phyloP scores from a whole-genome alignment of 2,113 vertebrate genomes.

The Addax nasomaculatus region DNA sequence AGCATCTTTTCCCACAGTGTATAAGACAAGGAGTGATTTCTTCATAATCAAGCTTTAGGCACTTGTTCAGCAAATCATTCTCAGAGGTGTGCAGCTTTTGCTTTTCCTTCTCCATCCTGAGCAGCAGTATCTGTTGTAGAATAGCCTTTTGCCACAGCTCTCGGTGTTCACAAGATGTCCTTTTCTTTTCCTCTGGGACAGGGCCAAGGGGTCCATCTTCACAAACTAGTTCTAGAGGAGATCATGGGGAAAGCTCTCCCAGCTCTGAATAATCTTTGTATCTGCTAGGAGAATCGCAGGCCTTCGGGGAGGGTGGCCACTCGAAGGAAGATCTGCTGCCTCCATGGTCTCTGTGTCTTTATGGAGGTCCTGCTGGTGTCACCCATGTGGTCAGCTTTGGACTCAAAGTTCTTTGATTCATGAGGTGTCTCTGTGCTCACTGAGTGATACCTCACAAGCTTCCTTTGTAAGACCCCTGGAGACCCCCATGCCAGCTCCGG shows the following conservation, averaged over 20 bases:
- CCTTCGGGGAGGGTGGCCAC: constrained; percentile 96
- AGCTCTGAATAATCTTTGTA: constrained; percentile 89
- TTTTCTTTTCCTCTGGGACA: constrained; percentile 84
- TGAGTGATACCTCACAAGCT: constrained; percentile 96
- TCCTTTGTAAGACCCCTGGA: constrained; percentile 84
- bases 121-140: constrained; percentile 95
- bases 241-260: constrained; percentile 83
- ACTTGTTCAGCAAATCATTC: constrained; percentile 92
- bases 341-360: constrained; percentile 89
- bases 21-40: constrained; percentile 95
- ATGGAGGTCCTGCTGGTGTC: constrained; percentile 77
- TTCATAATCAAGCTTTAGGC: constrained; percentile 96
- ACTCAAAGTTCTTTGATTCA: constrained; percentile 89
- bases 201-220: constrained; percentile 80
- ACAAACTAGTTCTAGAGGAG: constrained; percentile 78
- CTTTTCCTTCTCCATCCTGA: constrained; percentile 97
- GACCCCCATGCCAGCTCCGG: constrained; percentile 74
- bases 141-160: constrained; percentile 96
- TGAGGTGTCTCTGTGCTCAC: constrained; percentile 96
- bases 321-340: constrained; percentile 96
- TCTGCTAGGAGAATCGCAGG: constrained; percentile 82
- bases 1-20: constrained; percentile 96
- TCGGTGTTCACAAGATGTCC: constrained; percentile 85
- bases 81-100: constrained; percentile 96
- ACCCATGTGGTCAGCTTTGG: constrained; percentile 78